Percentiles rank a stretch among this genome's conserved stretches.
phyloP scores from a whole-genome alignment of 1,140 invertebrate genomes.

The Drosophila tsacasi region DNA sequence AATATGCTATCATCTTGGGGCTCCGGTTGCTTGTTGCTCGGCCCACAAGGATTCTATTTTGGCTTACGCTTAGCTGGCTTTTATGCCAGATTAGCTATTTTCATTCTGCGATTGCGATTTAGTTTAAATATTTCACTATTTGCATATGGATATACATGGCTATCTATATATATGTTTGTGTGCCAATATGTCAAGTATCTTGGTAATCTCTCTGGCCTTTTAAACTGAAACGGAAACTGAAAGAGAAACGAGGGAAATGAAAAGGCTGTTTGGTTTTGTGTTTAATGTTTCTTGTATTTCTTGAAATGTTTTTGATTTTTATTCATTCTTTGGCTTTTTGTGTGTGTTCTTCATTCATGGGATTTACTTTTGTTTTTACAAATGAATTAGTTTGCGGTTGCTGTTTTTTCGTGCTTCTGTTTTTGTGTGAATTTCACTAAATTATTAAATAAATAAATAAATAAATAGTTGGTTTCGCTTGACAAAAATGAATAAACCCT shows the following conservation, averaged over 20 bases:
- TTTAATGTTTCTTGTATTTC: slow-evolving; percentile 39
- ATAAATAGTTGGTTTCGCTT: slow-evolving; percentile 56
- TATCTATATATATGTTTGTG: slow-evolving; percentile 35
- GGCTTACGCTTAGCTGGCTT: slow-evolving; percentile 75
- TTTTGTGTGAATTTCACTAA: slow-evolving; percentile 63
- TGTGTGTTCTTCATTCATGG: slow-evolving; percentile 39
- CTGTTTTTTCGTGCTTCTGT: slow-evolving; percentile 52
- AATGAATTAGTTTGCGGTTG: slow-evolving; percentile 52
- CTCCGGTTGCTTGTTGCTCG: slow-evolving; percentile 21
- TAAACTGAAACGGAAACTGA: slow-evolving; percentile 9
- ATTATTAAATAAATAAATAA: slow-evolving; percentile 67
- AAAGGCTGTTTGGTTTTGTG: slow-evolving; percentile 15
- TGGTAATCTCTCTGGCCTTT: slow-evolving; percentile 36
- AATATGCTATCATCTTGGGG: slow-evolving; percentile 62
- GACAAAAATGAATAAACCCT: slow-evolving; percentile 55
- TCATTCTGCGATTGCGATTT: slow-evolving; percentile 42
- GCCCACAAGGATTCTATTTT: slow-evolving; percentile 52
- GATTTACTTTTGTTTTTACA: slow-evolving; percentile 30
- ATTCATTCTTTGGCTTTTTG: slow-evolving; percentile 75
- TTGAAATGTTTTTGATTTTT: slow-evolving; percentile 61
- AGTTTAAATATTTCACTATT: slow-evolving; percentile 45
- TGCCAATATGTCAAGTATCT: slow-evolving; percentile 53
- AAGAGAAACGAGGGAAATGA: slow-evolving; percentile 35
- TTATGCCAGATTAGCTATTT: slow-evolving; percentile 72
- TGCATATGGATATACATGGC: slow-evolving; percentile 37